Evolutionary conservation across 2,113 vertebrate species (phyloP).

Genomic region (Neoarius graeffei): DNA sequence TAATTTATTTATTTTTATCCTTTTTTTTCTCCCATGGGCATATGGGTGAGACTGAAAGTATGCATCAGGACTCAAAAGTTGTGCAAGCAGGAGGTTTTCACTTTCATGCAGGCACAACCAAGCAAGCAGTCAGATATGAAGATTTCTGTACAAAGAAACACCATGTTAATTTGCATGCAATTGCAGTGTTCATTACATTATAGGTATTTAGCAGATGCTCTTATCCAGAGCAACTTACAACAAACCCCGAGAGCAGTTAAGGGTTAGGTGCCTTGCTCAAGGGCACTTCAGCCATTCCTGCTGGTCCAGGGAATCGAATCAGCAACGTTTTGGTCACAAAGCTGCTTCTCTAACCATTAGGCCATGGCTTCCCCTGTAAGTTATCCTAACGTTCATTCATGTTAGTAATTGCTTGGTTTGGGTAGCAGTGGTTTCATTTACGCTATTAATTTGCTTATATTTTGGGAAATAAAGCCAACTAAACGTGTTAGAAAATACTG

Average conservation of each 20-base stretch:
- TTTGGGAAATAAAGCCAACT: background rate
- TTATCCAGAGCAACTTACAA: too few relatives aligned
- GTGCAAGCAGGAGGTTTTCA: background rate
- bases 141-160: background rate
- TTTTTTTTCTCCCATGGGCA: background rate
- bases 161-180: background rate
- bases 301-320: too few relatives aligned
- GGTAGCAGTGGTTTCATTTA: background rate
- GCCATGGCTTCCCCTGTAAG: too few relatives aligned
- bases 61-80: background rate
- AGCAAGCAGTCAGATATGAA: background rate
- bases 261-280: too few relatives aligned
- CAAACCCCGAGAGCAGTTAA: too few relatives aligned
- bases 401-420: background rate
- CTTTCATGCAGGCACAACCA: background rate
- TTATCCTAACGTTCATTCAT: background rate
- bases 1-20: too few relatives aligned
- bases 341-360: too few relatives aligned
- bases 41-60: background rate
- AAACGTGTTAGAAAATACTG: background rate
- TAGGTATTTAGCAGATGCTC: too few relatives aligned
- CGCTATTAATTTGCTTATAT: background rate
- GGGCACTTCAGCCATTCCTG: too few relatives aligned
- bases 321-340: too few relatives aligned
- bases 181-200: background rate